Conservation (phyloP, 2,888 invertebrate genomes). For the Nemurella pictetii region DNA sequence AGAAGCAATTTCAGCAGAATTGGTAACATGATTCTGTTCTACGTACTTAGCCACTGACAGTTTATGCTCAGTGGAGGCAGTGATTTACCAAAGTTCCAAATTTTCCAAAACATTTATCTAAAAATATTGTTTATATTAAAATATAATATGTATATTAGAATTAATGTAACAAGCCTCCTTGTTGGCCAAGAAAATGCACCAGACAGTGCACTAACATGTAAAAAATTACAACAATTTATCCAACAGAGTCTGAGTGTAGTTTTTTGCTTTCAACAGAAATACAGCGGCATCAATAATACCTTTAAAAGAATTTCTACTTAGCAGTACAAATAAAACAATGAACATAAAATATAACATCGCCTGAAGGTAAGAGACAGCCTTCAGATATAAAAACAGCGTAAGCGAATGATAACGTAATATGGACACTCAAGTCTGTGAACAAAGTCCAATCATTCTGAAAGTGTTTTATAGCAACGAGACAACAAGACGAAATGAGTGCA, state of each 20-base stretch:
- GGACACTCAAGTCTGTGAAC: background rate
- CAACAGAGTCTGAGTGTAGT: background rate
- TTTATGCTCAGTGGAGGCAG: background rate
- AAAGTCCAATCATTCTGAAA: background rate
- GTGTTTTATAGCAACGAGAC: background rate
- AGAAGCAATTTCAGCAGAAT: background rate
- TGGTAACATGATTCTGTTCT: background rate
- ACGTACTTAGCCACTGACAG: slow-evolving; percentile 9
- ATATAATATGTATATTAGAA: slow-evolving; percentile 29
- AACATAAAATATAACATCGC: slow-evolving; percentile 16
- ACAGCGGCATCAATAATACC: slow-evolving; percentile 7
- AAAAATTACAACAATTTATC: slow-evolving; percentile 21
- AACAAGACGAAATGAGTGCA: background rate
- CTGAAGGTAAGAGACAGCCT: background rate
- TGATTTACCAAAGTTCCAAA: slow-evolving; percentile 5
- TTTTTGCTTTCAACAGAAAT: slow-evolving; percentile 2
- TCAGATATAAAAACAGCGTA: background rate
- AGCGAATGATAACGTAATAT: background rate
- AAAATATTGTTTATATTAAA: slow-evolving; percentile 33
- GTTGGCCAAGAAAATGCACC: slow-evolving; percentile 12
- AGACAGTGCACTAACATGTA: slow-evolving; percentile 15
- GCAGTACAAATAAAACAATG: slow-evolving; percentile 16
- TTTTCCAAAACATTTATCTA: slow-evolving; percentile 27
- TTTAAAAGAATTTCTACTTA: slow-evolving; percentile 15
- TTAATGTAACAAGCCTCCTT: slow-evolving; percentile 27